phyloP scores from a whole-genome alignment of 2,888 invertebrate genomes.

The Ceramica pisi region DNA sequence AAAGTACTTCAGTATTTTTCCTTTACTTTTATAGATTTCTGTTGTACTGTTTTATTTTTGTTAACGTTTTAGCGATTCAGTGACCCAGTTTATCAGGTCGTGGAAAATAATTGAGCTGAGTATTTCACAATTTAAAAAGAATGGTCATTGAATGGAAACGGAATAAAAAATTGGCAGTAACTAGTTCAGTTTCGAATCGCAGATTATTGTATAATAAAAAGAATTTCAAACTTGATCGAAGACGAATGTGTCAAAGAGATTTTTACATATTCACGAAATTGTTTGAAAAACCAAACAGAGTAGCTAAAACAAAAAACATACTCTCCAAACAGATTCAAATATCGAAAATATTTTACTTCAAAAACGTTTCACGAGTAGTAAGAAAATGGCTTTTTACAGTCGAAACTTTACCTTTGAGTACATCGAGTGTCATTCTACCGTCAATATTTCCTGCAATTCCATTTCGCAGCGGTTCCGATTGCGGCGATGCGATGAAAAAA shows the following conservation, averaged over 20 bases:
- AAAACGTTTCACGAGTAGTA: slow-evolving; percentile 69
- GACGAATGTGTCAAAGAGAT: background rate
- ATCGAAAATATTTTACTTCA: slow-evolving; percentile 68
- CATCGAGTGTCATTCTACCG: slow-evolving; percentile 75
- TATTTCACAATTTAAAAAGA: background rate
- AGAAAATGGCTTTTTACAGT: slow-evolving; percentile 77
- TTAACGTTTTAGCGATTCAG: slow-evolving; percentile 28
- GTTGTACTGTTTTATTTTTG: slow-evolving; percentile 9
- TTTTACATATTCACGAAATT: background rate
- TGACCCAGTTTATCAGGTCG: slow-evolving; percentile 37
- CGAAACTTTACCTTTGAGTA: slow-evolving; percentile 74
- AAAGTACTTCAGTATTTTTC: slow-evolving; percentile 32
- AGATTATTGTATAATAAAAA: background rate
- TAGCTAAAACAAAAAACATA: background rate
- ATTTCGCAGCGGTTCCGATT: slow-evolving; percentile 65
- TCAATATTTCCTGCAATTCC: slow-evolving; percentile 72
- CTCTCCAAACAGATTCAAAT: slow-evolving; percentile 62
- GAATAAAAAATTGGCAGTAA: background rate
- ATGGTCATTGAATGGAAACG: background rate
- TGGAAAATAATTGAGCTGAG: slow-evolving; percentile 8
- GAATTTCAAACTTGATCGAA: background rate
- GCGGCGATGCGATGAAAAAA: slow-evolving; percentile 58
- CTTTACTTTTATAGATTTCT: slow-evolving; percentile 30
- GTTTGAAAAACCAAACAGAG: background rate
- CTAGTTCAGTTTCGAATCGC: background rate